phyloP scores from a whole-genome alignment of 2,113 vertebrate species.

The Triplophysa dalaica region DNA sequence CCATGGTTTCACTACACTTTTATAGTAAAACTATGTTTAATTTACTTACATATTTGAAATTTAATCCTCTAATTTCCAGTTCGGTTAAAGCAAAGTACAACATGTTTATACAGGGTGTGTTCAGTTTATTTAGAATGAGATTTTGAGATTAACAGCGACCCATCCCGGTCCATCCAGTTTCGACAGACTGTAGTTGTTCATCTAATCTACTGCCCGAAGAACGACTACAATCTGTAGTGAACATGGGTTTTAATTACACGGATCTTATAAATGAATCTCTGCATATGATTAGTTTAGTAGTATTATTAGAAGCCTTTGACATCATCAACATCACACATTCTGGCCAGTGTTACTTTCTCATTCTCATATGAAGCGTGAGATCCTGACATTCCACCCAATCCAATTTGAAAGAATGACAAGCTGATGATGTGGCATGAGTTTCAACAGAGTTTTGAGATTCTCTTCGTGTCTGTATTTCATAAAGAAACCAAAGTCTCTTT shows the following conservation, averaged over 20 bases:
- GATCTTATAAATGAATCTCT: neutral
- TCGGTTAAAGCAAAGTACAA: neutral
- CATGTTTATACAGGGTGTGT: neutral
- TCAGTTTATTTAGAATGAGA: slow-evolving; percentile 9
- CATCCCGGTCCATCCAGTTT: neutral
- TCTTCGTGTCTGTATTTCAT: neutral
- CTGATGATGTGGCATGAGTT: neutral
- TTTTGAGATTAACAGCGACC: neutral
- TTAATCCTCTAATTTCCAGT: neutral
- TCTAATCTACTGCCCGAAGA: neutral
- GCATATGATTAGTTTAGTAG: neutral
- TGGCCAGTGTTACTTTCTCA: neutral
- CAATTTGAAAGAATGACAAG: neutral
- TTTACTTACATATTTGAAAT: too few species aligned
- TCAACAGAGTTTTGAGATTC: too few species aligned
- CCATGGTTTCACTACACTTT: too few species aligned
- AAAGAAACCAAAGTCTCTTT: neutral
- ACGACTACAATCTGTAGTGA: neutral
- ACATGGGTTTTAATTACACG: neutral
- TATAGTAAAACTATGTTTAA: too few species aligned
- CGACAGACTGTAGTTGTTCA: neutral
- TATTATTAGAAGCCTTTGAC: neutral
- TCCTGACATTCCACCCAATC: neutral
- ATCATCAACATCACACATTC: neutral
- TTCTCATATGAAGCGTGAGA: neutral